Evolutionary conservation across 1,140 invertebrate species (phyloP).

Genomic region (Gryllus bimaculatus): DNA sequence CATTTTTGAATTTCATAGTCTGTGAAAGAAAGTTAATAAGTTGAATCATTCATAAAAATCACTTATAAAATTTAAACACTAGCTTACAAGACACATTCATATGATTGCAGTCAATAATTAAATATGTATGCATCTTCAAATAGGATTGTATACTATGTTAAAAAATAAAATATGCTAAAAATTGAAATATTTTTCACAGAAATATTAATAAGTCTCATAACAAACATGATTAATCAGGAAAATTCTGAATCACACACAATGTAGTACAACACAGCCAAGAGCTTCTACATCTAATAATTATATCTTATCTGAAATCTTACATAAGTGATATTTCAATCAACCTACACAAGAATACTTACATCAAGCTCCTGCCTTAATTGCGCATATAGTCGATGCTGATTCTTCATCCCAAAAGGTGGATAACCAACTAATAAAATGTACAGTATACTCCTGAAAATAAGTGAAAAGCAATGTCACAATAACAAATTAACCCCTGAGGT

Average conservation of each 20-base stretch:
- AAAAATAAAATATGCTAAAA: too few relatives aligned
- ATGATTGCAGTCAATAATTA: not conserved
- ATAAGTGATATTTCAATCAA: not conserved
- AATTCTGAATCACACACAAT: too few relatives aligned
- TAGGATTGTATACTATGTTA: too few relatives aligned
- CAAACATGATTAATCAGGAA: too few relatives aligned
- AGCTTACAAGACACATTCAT: not conserved
- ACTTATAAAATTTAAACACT: not conserved
- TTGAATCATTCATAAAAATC: not conserved
- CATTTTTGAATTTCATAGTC: too few relatives aligned
- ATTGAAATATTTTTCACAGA: too few relatives aligned
- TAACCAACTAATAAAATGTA: constrained; percentile 99
- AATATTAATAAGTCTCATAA: too few relatives aligned
- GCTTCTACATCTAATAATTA: too few relatives aligned
- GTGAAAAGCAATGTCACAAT: not conserved
- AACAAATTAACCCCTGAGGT: too few relatives aligned
- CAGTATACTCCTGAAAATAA: constrained; percentile 78
- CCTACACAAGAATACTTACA: constrained; percentile 49
- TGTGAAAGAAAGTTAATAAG: not conserved
- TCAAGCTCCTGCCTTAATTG: constrained; percentile 99
- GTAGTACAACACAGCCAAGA: too few relatives aligned
- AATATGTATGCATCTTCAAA: too few relatives aligned
- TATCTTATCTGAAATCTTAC: too few relatives aligned
- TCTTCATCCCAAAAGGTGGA: constrained; percentile 99
- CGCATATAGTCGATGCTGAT: constrained; percentile 96